Base-by-base conservation (phyloP, 1,140 invertebrate genomes). In the Heliothis virescens region DNA sequence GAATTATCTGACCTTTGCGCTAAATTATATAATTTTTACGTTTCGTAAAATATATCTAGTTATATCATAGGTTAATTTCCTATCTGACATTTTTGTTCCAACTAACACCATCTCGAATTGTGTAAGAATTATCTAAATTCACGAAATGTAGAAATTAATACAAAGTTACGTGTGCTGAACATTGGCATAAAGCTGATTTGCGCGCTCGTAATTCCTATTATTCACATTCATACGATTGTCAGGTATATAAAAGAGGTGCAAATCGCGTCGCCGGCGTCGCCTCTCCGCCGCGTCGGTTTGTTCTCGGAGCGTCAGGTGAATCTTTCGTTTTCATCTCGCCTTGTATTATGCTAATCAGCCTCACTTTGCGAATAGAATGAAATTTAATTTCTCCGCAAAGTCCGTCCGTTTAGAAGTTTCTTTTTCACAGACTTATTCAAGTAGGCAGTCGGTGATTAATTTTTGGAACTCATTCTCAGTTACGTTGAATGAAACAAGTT, bases 401-500 rank as follows among this genome's bases (percentile, higher is more conserved):
- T 84, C 83, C 85, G 85, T 79, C 85, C 85, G 82, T 92, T 92
- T 87, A 88, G 83, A 93, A 92, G 85, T 92, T 89, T 87, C 85
- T 92, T 92, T 91, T 93, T 89, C 88, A 86, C 87, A 67, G 83
- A 84, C 74, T 88, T 86, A 86, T 86, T 88, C 82, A 84, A 90
- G 91, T 89, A 90, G 83, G 82, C 78, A 89, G 74, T 83, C 57
- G 80, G 87, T 92, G 90, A 93, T 93, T 92, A 92, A 92, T 93
- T 91, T 90, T 83, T 85, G 84, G 83, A 92, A 92, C 89, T 91
- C 87, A 91, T 90, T 89, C 91, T 89, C 87, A 86, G 86, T 92
- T 91, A 90, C 89, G 90, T 92, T 85, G 86, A 91, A 91, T 88
- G 85, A 89, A 90, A 89, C 87, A 90, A 92, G 85, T 91, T 93